Evolutionary conservation across 2,797 vertebrate species (phyloP).

Genomic region (Hydrocynus forskahlii): DNA sequence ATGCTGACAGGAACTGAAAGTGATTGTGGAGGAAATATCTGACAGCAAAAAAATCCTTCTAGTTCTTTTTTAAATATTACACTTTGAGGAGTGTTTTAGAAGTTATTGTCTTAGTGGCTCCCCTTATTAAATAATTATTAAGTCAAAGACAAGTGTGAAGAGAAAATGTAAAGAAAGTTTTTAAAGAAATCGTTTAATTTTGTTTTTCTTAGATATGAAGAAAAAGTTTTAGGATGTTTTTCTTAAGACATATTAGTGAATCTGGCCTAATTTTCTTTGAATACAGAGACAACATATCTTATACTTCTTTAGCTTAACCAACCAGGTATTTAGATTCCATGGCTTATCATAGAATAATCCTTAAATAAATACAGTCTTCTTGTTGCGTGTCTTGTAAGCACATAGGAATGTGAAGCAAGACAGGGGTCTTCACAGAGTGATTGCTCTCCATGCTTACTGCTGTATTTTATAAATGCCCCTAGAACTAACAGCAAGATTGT

Average conservation of each 20-base stretch:
- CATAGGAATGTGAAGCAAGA: conserved; percentile 8
- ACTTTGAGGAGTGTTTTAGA: too few species aligned
- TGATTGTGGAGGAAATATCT: too few species aligned
- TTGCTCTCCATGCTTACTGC: neutral
- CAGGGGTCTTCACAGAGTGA: neutral
- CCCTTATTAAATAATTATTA: too few species aligned
- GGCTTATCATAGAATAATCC: neutral
- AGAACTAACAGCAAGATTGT: conserved; percentile 2
- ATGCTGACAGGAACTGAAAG: too few species aligned
- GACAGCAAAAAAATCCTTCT: too few species aligned
- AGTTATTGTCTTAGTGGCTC: too few species aligned
- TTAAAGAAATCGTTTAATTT: too few species aligned
- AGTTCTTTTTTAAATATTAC: too few species aligned
- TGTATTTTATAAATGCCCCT: conserved; percentile 15
- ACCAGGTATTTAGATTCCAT: neutral
- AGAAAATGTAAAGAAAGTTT: too few species aligned
- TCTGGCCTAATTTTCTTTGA: neutral
- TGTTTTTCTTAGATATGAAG: too few species aligned
- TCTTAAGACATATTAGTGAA: neutral
- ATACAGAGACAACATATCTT: neutral
- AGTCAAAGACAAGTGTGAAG: too few species aligned
- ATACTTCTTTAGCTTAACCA: neutral
- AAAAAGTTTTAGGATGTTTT: neutral
- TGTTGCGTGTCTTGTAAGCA: neutral
- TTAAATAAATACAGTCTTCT: neutral